Base-by-base conservation (phyloP, 2,888 invertebrate species). In the Pegoplata infirma region DNA sequence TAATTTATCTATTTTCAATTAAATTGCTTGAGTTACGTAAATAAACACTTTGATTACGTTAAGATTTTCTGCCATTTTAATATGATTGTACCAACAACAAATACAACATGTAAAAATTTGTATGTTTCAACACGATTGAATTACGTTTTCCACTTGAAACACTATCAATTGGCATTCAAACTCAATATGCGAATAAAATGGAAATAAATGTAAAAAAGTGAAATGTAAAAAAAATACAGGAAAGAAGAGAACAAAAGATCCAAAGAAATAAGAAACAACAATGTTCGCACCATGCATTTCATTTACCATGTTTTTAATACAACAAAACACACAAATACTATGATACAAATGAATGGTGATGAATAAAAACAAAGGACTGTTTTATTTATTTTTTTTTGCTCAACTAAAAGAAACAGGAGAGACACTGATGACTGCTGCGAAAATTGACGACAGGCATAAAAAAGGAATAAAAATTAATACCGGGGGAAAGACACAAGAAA, bases 111-210 rank as follows among this genome's bases (percentile, higher is more conserved):
- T 72, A 75, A 72, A 61, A 79, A 49, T 72, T 63, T 23, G 66
- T 75, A n/a, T n/a, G n/a, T 79, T 79, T 79, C 79, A 79, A 67
- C 75, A 79, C 79, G 79, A 79, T 72, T 79, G 67, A 72, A 75
- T 75, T 75, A 72, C 79, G 56, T 79, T 79, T 79, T 79, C 79
- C 79, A 79, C 75, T 75, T 72, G 75, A 75, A 72, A 66, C 67
- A 55, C 53, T 69, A 64, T 75, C 75, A 75, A 75, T 79, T 79
- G 79, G 46, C 63, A 67, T 75, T 75, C 79, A 46, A 28, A 51
- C 17, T 64, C 59, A 58, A 53, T 58, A 40, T 28, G 58, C 61
- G 56, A 58, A 58, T 63, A 56, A 66, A 72, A 55, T 32, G n/a
- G n/a, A n/a, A n/a, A n/a, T 40, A 66, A 78, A 69, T 49, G 51